phyloP scores from a whole-genome alignment of 2,888 invertebrate species.

The Blastobasis lacticolella region DNA sequence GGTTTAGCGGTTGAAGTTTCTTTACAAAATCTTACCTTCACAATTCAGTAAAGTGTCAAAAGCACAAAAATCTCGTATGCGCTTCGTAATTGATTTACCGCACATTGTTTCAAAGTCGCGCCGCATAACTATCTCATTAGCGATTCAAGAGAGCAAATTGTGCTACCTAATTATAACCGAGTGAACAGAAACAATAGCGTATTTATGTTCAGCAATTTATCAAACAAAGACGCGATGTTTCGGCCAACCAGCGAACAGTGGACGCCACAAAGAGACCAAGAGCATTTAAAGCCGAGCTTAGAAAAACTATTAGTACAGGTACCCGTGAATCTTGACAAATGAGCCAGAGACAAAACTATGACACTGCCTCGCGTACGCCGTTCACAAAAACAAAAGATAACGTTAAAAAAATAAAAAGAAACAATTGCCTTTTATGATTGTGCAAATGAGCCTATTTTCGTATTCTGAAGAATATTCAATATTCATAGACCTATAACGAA shows the following conservation, averaged over 20 bases:
- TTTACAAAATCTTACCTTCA: too few relatives aligned
- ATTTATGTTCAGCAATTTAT: slow-evolving; percentile 71
- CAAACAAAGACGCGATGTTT: slow-evolving; percentile 66
- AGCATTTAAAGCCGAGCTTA: slow-evolving; percentile 58
- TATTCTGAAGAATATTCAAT: slow-evolving; percentile 22
- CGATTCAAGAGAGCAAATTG: slow-evolving; percentile 68
- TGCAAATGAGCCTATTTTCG: slow-evolving; percentile 42
- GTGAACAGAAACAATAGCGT: slow-evolving; percentile 64
- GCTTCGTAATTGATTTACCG: slow-evolving; percentile 60
- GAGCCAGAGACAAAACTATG: slow-evolving; percentile 40
- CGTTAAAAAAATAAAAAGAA: slow-evolving; percentile 52
- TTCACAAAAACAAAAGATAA: slow-evolving; percentile 46
- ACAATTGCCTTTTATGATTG: slow-evolving; percentile 61
- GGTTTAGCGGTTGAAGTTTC: too few relatives aligned
- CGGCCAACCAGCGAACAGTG: slow-evolving; percentile 43
- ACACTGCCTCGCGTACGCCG: slow-evolving; percentile 45
- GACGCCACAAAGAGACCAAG: slow-evolving; percentile 37
- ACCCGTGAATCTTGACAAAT: slow-evolving; percentile 42
- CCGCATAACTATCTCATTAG: slow-evolving; percentile 54
- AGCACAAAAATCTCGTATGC: slow-evolving; percentile 34
- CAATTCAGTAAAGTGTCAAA: slow-evolving; percentile 20
- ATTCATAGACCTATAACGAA: slow-evolving; percentile 37
- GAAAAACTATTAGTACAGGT: slow-evolving; percentile 57
- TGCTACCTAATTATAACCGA: slow-evolving; percentile 71
- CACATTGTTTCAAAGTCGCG: slow-evolving; percentile 48